Evolutionary conservation across 2,113 vertebrate species (phyloP).

Genomic region (Syngnathus typhle): DNA sequence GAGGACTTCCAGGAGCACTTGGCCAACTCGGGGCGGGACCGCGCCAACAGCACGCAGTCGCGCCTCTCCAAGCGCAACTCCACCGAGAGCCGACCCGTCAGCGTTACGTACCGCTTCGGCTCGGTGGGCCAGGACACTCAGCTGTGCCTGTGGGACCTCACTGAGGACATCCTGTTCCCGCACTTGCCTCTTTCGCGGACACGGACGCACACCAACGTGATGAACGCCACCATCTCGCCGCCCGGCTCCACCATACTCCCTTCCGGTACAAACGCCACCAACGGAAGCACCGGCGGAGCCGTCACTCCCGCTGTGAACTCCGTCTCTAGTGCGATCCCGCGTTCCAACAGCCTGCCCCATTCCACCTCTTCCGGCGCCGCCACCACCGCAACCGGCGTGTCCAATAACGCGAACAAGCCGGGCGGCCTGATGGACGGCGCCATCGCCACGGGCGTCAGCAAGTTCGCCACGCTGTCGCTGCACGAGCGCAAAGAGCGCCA

Average conservation of each 20-base stretch:
- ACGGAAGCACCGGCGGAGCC: constrained; percentile 74
- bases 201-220: constrained; percentile 97
- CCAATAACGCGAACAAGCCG: constrained; percentile 76
- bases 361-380: constrained; percentile 74
- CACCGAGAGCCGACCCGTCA: constrained; percentile 92
- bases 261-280: constrained; percentile 54
- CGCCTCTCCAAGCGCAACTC: constrained; percentile 97
- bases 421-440: constrained; percentile 79
- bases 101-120: constrained; percentile 94
- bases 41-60: constrained; percentile 94
- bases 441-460: constrained; percentile 90
- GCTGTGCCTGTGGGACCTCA: constrained; percentile 98
- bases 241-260: constrained; percentile 56
- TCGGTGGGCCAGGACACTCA: constrained; percentile 99
- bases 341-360: constrained; percentile 97
- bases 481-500: constrained; percentile 96
- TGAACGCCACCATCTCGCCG: constrained; percentile 89
- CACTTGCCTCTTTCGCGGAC: constrained; percentile 95
- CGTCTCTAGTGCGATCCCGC: constrained; percentile 83
- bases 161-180: constrained; percentile 97
- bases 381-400: background rate
- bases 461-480: constrained; percentile 94
- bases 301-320: constrained; percentile 76
- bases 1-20: constrained; percentile 98
- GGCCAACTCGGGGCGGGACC: constrained; percentile 83